Evolutionary conservation across 2,113 vertebrate species (phyloP), one percentile per base, ranked within the genome.

Genomic region (Vidua macroura): DNA sequence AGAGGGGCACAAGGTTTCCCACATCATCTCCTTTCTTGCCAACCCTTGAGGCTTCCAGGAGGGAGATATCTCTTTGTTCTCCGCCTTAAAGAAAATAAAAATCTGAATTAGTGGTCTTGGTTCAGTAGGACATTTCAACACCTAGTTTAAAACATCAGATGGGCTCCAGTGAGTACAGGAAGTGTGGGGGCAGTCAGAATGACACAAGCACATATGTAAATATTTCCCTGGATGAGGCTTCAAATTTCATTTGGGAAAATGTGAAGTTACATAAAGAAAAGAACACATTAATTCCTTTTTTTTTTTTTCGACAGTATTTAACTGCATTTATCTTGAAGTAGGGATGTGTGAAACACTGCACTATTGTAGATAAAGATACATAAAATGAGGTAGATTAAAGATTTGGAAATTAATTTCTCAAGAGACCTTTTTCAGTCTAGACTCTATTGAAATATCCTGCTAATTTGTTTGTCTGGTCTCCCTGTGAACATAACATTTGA

Each of bases 401-500:
- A 73, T 83, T 48, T 83, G 64, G 43, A 80, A 88, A n/a, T 74
- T 23, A 48, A 78, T 92, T 92, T 93, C 91, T 95, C 73, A 9
- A 25, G 64, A 48, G 91, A 86, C 70, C 15, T 72, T 66, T 93
- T 79, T 15, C 53, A 80, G 96, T 88, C 93, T 85, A 88, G 92
- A 91, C 73, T 86, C 15, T 75, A 6, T 55, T 80, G 92, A 77
- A 43, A 41, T 63, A 83, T 86, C 80, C 77, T 91, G 80, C 77
- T 77, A 84, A 78, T 96, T 78, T 92, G 91, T 92, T 93, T 94
- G 86, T 70, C 72, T 86, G 77, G 11, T 96, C 58, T 95, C 70
- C 77, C 70, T 49, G 75, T 85, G 90, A 96, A 93, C 53, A n/a
- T 39, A 89, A 60, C 70, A 91, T 87, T 92, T 80, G 90, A 94